These are phyloP conservation scores for Fragum whitleyi DNA, from an alignment of 2,888 invertebrate genomes.

Conservation along the genomic window DNA sequence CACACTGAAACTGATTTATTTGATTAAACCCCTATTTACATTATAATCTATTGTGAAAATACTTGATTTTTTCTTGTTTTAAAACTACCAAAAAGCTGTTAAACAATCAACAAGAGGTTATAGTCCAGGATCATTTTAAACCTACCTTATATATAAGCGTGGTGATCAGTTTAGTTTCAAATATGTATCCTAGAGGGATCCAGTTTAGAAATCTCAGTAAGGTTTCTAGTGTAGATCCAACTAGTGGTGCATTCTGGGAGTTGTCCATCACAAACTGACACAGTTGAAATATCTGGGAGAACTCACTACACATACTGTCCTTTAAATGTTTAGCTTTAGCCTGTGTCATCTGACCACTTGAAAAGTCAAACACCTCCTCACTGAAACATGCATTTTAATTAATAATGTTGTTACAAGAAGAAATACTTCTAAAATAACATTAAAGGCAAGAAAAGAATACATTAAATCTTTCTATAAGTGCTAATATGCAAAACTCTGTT, in stretches of 20 bases:
- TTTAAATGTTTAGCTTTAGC: constrained; percentile 99
- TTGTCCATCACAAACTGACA: constrained; percentile 99
- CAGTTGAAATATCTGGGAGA: constrained; percentile 98
- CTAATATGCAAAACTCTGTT: too few relatives aligned
- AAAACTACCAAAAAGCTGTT: too few relatives aligned
- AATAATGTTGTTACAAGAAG: too few relatives aligned
- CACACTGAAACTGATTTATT: too few relatives aligned
- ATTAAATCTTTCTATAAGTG: too few relatives aligned
- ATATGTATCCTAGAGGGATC: constrained; percentile 99
- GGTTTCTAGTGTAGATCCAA: constrained; percentile 98
- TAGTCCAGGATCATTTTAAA: too few relatives aligned
- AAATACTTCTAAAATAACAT: too few relatives aligned
- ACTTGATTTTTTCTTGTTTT: too few relatives aligned
- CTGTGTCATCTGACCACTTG: constrained; percentile 98
- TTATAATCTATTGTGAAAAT: too few relatives aligned
- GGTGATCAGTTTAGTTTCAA: constrained; percentile 98
- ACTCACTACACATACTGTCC: constrained; percentile 99
- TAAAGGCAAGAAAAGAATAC: too few relatives aligned
- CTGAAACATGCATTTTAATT: constrained; percentile 85
- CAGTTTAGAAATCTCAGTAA: constrained; percentile 98
- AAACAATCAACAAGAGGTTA: too few relatives aligned
- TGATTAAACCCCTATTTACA: too few relatives aligned
- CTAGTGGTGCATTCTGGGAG: constrained; percentile 98
- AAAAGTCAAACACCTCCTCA: constrained; percentile 99
- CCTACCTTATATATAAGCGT: constrained; percentile 94